These are phyloP conservation scores for Cheilosia soror DNA, from an alignment of 2,888 invertebrate species.

Conservation along the genomic window DNA sequence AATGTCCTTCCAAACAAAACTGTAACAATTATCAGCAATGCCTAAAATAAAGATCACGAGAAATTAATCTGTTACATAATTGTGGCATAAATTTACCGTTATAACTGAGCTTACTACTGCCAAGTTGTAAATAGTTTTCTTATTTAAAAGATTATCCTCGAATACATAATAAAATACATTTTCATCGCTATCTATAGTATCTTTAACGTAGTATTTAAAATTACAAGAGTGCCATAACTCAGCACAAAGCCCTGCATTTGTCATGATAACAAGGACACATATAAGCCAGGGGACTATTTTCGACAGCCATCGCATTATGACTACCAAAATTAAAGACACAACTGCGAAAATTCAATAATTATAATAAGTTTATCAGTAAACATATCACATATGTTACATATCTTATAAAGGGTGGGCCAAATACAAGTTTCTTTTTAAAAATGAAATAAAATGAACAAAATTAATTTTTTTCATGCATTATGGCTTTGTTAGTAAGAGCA, in stretches of 20 bases:
- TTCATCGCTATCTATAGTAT: constrained; percentile 63
- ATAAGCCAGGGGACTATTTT: constrained; percentile 94
- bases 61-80: too few relatives aligned
- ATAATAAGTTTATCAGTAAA: neutral
- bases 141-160: constrained; percentile 92
- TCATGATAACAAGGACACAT: constrained; percentile 90
- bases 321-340: constrained; percentile 91
- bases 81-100: constrained; percentile 85
- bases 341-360: constrained; percentile 85
- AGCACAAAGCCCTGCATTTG: constrained; percentile 90
- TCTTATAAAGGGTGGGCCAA: too few relatives aligned
- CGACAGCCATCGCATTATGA: constrained; percentile 92
- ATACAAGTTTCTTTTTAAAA: too few relatives aligned
- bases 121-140: constrained; percentile 92
- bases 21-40: constrained; percentile 88
- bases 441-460: too few relatives aligned
- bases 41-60: neutral
- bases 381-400: too few relatives aligned
- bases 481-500: too few relatives aligned
- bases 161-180: constrained; percentile 83
- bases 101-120: constrained; percentile 94
- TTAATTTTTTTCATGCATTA: too few relatives aligned
- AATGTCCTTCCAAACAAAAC: constrained; percentile 91
- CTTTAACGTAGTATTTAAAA: constrained; percentile 81
- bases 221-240: constrained; percentile 95